Percentiles rank a stretch among this genome's conserved stretches.
Conservation (phyloP, 2,797 vertebrate genomes). For the Sebastes melanostomus region DNA sequence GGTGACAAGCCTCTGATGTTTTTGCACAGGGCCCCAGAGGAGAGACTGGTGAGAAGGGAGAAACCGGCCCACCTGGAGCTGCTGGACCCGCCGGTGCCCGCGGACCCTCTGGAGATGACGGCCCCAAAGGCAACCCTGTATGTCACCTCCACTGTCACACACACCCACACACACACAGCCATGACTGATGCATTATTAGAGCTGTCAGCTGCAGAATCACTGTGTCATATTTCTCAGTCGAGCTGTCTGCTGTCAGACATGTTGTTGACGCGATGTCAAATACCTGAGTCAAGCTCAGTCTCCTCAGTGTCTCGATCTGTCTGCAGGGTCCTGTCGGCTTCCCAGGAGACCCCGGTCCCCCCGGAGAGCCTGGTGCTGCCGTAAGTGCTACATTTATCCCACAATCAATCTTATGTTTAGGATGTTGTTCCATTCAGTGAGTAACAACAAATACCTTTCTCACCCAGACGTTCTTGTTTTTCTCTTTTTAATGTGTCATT, state of each 20-base stretch:
- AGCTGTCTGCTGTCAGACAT: constrained; percentile 35
- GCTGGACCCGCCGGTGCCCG: constrained; percentile 93
- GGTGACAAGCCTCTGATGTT: constrained; percentile 18
- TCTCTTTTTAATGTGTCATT: neutral
- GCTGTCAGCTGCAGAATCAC: constrained; percentile 20
- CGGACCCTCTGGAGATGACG: constrained; percentile 95
- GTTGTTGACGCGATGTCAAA: constrained; percentile 49
- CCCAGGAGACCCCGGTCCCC: constrained; percentile 97
- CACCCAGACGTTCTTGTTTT: neutral
- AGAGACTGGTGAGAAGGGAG: constrained; percentile 96
- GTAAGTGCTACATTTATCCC: constrained; percentile 85
- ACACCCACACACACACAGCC: neutral
- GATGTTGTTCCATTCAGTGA: neutral
- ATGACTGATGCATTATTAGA: constrained; percentile 32
- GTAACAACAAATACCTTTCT: neutral
- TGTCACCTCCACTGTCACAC: constrained; percentile 59
- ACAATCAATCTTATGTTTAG: neutral
- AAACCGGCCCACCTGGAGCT: constrained; percentile 94
- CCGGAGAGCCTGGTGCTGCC: constrained; percentile 92
- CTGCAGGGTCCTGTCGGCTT: constrained; percentile 94
- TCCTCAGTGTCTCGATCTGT: constrained; percentile 37
- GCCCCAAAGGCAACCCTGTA: constrained; percentile 97
- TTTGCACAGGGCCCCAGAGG: constrained; percentile 90
- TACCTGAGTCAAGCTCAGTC: constrained; percentile 38
- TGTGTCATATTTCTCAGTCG: constrained; percentile 30